A percentile compares a stretch with the other conserved stretches of the same genome.
Evolutionary conservation across 2,797 vertebrate species (phyloP).

Genomic region (Sebastes trivittatus): DNA sequence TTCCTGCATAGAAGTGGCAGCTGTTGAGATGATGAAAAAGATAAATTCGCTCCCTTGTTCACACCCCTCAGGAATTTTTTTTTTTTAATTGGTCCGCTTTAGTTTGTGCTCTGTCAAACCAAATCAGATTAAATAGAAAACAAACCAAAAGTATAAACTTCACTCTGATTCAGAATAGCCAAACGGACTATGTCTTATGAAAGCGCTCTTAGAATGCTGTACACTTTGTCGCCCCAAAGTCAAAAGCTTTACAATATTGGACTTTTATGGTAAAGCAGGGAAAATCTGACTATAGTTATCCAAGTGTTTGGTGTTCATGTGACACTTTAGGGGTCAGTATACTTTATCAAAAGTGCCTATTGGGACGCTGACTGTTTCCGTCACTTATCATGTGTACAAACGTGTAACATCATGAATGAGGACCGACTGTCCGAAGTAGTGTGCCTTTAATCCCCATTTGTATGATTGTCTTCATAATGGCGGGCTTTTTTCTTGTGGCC

Average conservation of each 20-base stretch:
- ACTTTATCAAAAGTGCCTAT: not conserved
- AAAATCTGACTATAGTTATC: constrained; percentile 10
- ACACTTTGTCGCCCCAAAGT: not conserved
- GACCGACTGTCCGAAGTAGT: not conserved
- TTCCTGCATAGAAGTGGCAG: too few relatives aligned
- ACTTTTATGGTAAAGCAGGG: constrained; percentile 23
- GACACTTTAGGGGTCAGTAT: not conserved
- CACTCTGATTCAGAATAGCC: too few relatives aligned
- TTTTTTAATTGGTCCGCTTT: too few relatives aligned
- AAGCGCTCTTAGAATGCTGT: not conserved
- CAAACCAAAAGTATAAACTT: too few relatives aligned
- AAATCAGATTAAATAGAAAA: too few relatives aligned
- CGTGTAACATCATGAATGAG: not conserved
- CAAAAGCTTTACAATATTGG: constrained; percentile 8
- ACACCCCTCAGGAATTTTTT: too few relatives aligned
- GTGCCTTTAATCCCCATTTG: not conserved
- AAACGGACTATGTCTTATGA: too few relatives aligned
- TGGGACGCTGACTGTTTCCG: not conserved
- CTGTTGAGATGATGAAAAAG: too few relatives aligned
- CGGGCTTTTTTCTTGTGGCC: not conserved
- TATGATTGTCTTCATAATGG: not conserved
- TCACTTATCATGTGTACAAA: not conserved
- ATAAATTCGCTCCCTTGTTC: too few relatives aligned
- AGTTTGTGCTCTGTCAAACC: too few relatives aligned
- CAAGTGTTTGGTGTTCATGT: constrained; percentile 3